phyloP scores from a whole-genome alignment of 2,797 vertebrate genomes.

The Anguilla anguilla region DNA sequence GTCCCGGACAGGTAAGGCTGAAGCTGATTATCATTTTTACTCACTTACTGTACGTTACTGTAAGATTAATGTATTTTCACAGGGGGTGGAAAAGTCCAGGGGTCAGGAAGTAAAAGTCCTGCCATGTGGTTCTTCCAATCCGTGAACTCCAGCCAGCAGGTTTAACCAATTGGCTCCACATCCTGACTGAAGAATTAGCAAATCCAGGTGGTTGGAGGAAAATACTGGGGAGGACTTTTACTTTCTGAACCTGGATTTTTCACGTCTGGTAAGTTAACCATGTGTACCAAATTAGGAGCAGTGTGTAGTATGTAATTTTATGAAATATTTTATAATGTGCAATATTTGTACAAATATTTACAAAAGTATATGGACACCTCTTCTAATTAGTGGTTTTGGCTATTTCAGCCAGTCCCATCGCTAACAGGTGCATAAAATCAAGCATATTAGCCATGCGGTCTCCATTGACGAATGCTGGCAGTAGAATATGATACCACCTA shows the following conservation, averaged over 20 bases:
- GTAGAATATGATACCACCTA: no score
- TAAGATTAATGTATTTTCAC: neutral
- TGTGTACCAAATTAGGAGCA: neutral
- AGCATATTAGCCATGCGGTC: no score
- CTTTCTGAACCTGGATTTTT: no score
- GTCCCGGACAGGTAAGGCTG: conserved; percentile 76
- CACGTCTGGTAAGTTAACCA: neutral
- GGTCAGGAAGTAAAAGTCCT: no score
- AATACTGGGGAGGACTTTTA: no score
- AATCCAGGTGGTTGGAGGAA: no score
- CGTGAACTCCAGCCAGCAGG: no score
- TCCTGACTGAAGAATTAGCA: no score
- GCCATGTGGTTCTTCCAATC: neutral
- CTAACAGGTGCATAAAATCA: no score
- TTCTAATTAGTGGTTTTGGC: neutral
- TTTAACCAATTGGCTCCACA: no score
- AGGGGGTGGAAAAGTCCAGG: neutral
- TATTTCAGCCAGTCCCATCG: neutral
- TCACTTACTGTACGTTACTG: neutral
- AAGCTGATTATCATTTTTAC: neutral
- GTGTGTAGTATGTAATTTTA: neutral
- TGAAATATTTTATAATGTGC: neutral
- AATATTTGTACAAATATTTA: neutral
- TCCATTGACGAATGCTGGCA: no score
- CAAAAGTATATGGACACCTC: neutral